Base-by-base conservation (phyloP, 2,113 vertebrate genomes). In the Macaca nemestrina region DNA sequence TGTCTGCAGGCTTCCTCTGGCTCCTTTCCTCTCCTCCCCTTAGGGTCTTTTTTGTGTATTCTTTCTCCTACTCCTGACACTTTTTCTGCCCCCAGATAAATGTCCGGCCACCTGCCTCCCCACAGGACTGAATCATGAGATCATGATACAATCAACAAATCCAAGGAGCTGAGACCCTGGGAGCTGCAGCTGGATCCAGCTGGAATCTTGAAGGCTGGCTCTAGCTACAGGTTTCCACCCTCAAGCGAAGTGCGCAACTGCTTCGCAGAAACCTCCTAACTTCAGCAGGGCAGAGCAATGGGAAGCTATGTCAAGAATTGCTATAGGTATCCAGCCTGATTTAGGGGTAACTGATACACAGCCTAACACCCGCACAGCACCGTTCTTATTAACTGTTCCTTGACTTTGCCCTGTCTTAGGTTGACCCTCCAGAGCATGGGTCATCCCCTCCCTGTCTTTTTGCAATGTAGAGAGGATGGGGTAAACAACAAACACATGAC, bases 201-300 rank as follows among this genome's bases (percentile, higher is more conserved):
- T 76, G 72, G 61, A 80, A 10, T 84, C n/a, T 52, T 4, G 3
- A 70, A 40, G n/a, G 17, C 59, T 59, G 55, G 79, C 83, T 87
- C 43, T 73, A 38, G 48, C 40, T 84, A 8, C 0, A 78, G 59
- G 73, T 78, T 67, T 75, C 64, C 43, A 79, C 38, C 27, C 57
- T 67, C 0, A 6, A 64, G 20, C 1, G 9, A 86, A 64, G 57
- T 0, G 0, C 4, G 2, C 48, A 91, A 12, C 50, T 2, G 50
- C 83, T 52, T 32, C 22, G 1, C 59, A 80, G 61, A 82, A 84
- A 79, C 30, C 59, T 91, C 32, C 48, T 92, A 59, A 48, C 5
- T 16, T 14, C 8, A 10, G 4, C 45, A 35, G 30, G 76, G 45
- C 3, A 2, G n/a, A 72, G 23, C 48, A 27, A 7, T 4, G 3